Evolutionary conservation across 2,888 invertebrate species (phyloP).

Genomic region (Margaritifera margaritifera): DNA sequence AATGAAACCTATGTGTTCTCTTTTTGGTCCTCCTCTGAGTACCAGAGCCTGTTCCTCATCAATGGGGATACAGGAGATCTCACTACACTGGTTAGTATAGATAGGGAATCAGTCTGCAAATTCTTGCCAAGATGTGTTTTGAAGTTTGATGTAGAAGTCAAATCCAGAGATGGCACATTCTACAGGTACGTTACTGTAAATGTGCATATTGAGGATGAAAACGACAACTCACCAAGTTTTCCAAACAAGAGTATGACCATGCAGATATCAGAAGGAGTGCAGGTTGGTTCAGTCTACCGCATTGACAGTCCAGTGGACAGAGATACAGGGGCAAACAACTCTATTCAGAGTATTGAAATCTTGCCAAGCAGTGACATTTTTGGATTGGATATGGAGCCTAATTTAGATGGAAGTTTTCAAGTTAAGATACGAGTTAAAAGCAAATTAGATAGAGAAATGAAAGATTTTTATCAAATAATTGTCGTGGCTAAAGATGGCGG

Average conservation of each 20-base stretch:
- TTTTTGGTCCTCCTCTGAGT: neutral
- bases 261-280: slow-evolving; percentile 26
- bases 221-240: slow-evolving; percentile 52
- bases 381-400: slow-evolving; percentile 11
- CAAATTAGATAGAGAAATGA: slow-evolving; percentile 32
- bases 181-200: slow-evolving; percentile 40
- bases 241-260: slow-evolving; percentile 15
- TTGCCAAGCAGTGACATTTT: slow-evolving; percentile 27
- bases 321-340: slow-evolving; percentile 22
- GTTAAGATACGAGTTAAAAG: slow-evolving; percentile 17
- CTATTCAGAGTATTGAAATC: slow-evolving; percentile 36
- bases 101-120: slow-evolving; percentile 30
- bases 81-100: slow-evolving; percentile 27
- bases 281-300: slow-evolving; percentile 14
- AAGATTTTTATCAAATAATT: slow-evolving; percentile 34
- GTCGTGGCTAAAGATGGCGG: slow-evolving; percentile 48
- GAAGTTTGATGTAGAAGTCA: slow-evolving; percentile 22
- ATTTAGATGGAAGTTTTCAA: slow-evolving; percentile 24
- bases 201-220: slow-evolving; percentile 45
- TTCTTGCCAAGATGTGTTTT: slow-evolving; percentile 25
- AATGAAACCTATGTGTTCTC: too few species aligned
- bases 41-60: slow-evolving; percentile 26
- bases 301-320: slow-evolving; percentile 28
- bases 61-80: slow-evolving; percentile 22
- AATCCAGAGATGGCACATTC: slow-evolving; percentile 10